Evolutionary conservation across 1,140 invertebrate species (phyloP).

Genomic region (Diorhabda carinulata): DNA sequence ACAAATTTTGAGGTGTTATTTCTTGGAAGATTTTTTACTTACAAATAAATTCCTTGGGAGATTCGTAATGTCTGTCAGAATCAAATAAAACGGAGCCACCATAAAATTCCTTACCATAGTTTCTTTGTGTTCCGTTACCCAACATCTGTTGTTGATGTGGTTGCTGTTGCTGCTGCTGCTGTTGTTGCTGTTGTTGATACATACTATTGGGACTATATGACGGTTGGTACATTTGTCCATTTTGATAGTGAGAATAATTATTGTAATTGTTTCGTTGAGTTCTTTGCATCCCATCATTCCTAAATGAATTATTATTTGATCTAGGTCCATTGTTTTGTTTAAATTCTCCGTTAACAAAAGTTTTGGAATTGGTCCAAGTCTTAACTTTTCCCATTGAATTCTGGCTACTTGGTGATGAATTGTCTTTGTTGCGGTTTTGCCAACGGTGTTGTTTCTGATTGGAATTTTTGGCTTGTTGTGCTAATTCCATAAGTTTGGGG

Average conservation of each 20-base stretch:
- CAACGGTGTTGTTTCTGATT: conserved; percentile 53
- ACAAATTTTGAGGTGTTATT: too few species aligned
- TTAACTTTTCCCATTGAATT: conserved; percentile 45
- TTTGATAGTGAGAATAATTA: conserved; percentile 31
- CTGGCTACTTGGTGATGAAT: conserved; percentile 41
- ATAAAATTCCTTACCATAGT: not conserved
- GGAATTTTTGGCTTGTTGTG: conserved; percentile 47
- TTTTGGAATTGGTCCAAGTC: conserved; percentile 47
- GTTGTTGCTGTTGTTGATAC: conserved; percentile 26
- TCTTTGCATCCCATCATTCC: conserved; percentile 22
- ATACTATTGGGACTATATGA: conserved; percentile 37
- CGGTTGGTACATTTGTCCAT: conserved; percentile 33
- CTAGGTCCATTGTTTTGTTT: conserved; percentile 27
- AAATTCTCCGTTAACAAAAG: conserved; percentile 34
- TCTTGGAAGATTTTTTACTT: not conserved
- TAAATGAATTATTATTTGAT: conserved; percentile 23
- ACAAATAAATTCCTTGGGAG: not conserved
- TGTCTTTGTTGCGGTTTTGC: conserved; percentile 49
- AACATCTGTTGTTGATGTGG: conserved; percentile 5
- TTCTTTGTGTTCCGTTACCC: not conserved
- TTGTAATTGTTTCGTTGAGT: conserved; percentile 30
- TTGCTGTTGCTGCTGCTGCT: conserved; percentile 22
- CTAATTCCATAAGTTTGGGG: conserved; percentile 64
- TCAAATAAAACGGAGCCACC: not conserved
- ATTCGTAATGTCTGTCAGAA: conserved; percentile 2